phyloP scores from a whole-genome alignment of 2,113 vertebrate species.

The Xenus cinereus region DNA sequence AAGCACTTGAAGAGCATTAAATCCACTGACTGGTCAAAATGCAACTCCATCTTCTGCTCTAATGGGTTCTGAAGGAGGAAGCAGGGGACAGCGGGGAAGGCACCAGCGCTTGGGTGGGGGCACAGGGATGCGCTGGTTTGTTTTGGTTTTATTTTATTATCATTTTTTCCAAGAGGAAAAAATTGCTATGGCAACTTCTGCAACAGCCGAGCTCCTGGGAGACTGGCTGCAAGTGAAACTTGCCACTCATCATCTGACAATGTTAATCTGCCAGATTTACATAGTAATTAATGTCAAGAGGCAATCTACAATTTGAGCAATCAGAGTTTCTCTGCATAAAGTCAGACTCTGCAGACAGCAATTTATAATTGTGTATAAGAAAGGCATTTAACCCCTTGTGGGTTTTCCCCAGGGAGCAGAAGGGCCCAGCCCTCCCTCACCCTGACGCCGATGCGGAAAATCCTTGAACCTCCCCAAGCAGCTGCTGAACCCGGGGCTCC shows the following conservation, averaged over 20 bases:
- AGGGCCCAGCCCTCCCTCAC: neutral
- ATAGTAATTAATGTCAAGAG: slow-evolving; percentile 75
- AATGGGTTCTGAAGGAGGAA: neutral
- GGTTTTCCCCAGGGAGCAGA: neutral
- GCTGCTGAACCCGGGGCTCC: accelerated
- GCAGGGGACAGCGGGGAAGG: neutral
- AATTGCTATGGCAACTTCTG: slow-evolving; percentile 68
- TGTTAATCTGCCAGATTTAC: slow-evolving; percentile 68
- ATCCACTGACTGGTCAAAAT: neutral
- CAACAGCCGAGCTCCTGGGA: slow-evolving; percentile 15
- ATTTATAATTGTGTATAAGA: neutral
- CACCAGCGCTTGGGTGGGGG: neutral
- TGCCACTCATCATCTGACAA: slow-evolving; percentile 64
- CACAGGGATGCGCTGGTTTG: neutral
- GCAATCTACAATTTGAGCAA: slow-evolving; percentile 65
- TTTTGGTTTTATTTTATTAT: neutral
- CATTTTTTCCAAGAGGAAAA: neutral
- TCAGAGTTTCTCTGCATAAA: slow-evolving; percentile 40
- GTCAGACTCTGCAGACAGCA: slow-evolving; percentile 15
- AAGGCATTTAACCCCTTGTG: neutral
- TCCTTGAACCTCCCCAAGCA: accelerated
- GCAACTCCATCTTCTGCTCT: neutral
- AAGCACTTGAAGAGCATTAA: neutral
- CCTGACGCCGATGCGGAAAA: accelerated
- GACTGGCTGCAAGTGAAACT: slow-evolving; percentile 26